Evolutionary conservation across 2,113 vertebrate genomes (phyloP).

Genomic region (Mesoclemmys tuberculata): DNA sequence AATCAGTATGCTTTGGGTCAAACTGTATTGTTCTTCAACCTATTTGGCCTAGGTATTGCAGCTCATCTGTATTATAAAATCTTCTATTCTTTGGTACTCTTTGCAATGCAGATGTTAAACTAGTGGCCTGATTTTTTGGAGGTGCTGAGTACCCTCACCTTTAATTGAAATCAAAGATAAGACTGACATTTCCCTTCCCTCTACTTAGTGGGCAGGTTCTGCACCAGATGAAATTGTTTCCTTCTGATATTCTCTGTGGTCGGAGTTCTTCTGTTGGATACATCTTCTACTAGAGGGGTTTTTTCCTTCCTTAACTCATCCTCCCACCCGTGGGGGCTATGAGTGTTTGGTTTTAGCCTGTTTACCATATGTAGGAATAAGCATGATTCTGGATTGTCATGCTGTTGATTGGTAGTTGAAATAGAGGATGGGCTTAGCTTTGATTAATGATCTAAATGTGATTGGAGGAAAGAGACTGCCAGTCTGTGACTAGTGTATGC

Average conservation of each 20-base stretch:
- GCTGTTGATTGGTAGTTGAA: fast-evolving
- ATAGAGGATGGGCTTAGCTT: background rate
- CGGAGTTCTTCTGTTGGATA: fast-evolving
- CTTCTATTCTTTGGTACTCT: background rate
- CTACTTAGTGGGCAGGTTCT: background rate
- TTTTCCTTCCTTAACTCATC: background rate
- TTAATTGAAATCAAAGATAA: background rate
- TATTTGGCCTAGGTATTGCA: background rate
- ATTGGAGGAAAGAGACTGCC: background rate
- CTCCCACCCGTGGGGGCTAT: background rate
- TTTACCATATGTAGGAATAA: background rate
- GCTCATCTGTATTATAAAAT: background rate
- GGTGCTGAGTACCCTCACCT: background rate
- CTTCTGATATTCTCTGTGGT: background rate
- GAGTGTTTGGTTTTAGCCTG: background rate
- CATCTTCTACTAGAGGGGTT: background rate
- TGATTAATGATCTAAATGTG: background rate
- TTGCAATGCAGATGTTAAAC: fast-evolving
- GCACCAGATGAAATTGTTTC: fast-evolving
- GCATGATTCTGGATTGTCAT: background rate
- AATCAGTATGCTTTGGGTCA: fast-evolving
- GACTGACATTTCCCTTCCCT: background rate
- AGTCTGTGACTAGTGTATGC: background rate
- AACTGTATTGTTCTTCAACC: background rate
- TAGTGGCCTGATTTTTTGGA: background rate